phyloP scores from a whole-genome alignment of 2,888 invertebrate species.

The Hofmannophila pseudospretella region DNA sequence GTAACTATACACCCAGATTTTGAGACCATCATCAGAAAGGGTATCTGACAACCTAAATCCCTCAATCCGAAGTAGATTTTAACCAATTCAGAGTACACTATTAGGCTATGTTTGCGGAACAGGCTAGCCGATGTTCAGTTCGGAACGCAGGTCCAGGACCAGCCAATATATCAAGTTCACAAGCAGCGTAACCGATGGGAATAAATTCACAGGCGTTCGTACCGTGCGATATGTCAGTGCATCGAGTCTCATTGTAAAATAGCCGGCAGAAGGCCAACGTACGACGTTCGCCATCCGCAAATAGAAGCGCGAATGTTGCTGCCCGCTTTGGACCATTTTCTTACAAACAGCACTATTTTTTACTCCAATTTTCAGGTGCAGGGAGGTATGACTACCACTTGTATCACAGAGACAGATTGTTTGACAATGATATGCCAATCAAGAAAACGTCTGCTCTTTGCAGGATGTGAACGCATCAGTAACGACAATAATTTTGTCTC shows the following conservation, averaged over 20 bases:
- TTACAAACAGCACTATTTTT: too few relatives aligned
- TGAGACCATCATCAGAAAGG: too few relatives aligned
- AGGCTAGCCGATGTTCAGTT: not conserved
- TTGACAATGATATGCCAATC: constrained; percentile 9
- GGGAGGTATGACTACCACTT: too few relatives aligned
- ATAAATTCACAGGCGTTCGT: constrained; percentile 28
- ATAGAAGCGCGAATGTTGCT: constrained; percentile 65
- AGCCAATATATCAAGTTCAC: constrained; percentile 3
- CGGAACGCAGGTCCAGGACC: not conserved
- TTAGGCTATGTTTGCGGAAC: not conserved
- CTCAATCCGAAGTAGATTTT: too few relatives aligned
- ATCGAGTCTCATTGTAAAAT: constrained; percentile 53
- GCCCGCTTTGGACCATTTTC: constrained; percentile 61
- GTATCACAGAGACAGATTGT: too few relatives aligned
- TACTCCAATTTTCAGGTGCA: not conserved
- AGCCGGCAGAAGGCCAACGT: constrained; percentile 67
- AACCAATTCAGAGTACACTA: too few relatives aligned
- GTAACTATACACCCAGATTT: too few relatives aligned
- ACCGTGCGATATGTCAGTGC: constrained; percentile 45
- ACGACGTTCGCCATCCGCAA: constrained; percentile 55
- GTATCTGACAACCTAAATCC: too few relatives aligned
- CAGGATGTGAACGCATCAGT: constrained; percentile 1
- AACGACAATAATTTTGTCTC: too few relatives aligned
- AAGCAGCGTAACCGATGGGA: constrained; percentile 16
- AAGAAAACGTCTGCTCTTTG: not conserved